Percentiles rank a stretch among this genome's conserved stretches.
Evolutionary conservation across 2,888 invertebrate species (phyloP).

Genomic region (Nemotelus pantherinus): DNA sequence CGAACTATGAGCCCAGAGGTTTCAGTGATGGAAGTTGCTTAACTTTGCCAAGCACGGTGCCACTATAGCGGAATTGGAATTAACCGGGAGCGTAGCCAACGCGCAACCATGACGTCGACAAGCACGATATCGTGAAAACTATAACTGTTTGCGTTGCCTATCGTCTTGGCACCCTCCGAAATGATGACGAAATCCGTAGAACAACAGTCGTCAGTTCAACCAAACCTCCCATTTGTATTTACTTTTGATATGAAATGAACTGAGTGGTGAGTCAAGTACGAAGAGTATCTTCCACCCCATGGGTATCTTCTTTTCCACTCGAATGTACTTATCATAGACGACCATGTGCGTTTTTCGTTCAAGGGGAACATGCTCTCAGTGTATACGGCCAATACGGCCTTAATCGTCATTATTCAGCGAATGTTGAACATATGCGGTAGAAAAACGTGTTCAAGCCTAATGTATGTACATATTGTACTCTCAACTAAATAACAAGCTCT

Average conservation of each 20-base stretch:
- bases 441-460: background rate
- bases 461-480: background rate
- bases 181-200: slow-evolving; percentile 28
- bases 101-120: slow-evolving; percentile 8
- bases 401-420: slow-evolving; percentile 3
- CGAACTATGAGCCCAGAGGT: background rate
- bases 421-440: background rate
- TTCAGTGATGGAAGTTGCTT: background rate
- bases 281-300: background rate
- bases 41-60: background rate
- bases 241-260: background rate
- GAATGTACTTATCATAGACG: background rate
- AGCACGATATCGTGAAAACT: background rate
- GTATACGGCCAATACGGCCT: background rate
- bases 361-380: background rate
- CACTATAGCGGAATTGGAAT: background rate
- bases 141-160: background rate
- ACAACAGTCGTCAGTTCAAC: slow-evolving; percentile 10
- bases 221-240: background rate
- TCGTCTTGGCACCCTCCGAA: slow-evolving; percentile 7
- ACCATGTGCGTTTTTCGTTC: slow-evolving; percentile 11
- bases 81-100: background rate
- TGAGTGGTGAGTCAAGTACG: background rate
- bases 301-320: background rate
- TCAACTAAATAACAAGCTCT: background rate